Percentiles rank a stretch among this genome's conserved stretches.
phyloP scores from a whole-genome alignment of 2,797 vertebrate species.

The Myiothlypis coronata region DNA sequence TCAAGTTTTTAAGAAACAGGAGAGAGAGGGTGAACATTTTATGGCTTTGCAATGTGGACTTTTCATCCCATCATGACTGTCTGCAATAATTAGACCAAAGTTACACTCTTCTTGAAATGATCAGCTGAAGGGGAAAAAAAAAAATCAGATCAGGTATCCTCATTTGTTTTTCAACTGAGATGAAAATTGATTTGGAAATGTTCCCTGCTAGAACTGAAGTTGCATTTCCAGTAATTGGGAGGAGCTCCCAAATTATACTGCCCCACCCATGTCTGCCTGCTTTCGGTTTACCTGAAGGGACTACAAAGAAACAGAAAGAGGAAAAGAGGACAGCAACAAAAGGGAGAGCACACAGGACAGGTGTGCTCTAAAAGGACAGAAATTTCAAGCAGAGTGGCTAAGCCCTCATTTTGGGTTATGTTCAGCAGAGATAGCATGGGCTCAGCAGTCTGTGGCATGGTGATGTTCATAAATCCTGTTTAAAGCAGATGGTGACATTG shows the following conservation, averaged over 20 bases:
- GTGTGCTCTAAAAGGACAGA: background rate
- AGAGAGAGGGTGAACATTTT: background rate
- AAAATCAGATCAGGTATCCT: background rate
- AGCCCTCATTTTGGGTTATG: background rate
- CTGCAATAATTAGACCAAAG: background rate
- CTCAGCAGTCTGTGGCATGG: background rate
- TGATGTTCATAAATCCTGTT: background rate
- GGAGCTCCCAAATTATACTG: constrained; percentile 38
- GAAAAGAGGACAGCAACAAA: background rate
- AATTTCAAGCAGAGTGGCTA: background rate
- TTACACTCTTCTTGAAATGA: background rate
- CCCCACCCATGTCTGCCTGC: constrained; percentile 47
- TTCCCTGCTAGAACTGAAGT: constrained; percentile 12
- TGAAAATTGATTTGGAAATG: constrained; percentile 19
- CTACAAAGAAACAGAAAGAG: constrained; percentile 19
- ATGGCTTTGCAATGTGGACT: background rate
- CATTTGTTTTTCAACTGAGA: constrained; percentile 7
- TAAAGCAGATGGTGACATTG: background rate
- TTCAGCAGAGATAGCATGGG: background rate
- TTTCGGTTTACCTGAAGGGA: constrained; percentile 40
- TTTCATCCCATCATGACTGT: background rate
- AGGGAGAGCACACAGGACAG: background rate
- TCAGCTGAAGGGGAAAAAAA: background rate
- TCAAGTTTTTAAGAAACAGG: background rate
- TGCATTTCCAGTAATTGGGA: constrained; percentile 63